phyloP scores from a whole-genome alignment of 1,140 invertebrate genomes.

The Cherax destructor region DNA sequence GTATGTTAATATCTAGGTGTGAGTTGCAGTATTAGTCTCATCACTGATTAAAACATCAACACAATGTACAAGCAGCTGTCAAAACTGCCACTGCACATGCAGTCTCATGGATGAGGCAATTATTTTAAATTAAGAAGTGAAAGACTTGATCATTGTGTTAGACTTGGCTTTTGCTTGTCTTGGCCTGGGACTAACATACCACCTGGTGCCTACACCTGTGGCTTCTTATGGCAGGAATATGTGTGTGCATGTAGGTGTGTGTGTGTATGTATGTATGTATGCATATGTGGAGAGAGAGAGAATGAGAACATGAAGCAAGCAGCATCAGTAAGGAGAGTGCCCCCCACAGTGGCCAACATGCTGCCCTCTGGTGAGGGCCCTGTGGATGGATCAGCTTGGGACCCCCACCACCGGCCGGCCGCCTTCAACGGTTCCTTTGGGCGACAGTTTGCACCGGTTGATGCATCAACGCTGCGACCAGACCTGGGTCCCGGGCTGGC shows the following conservation, averaged over 20 bases:
- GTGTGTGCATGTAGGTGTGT: neutral
- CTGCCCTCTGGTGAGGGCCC: conserved; percentile 47
- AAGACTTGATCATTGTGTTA: no score
- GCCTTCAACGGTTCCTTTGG: conserved; percentile 70
- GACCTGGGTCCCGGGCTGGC: conserved; percentile 78
- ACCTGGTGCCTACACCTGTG: no score
- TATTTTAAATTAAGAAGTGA: no score
- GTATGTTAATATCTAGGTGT: no score
- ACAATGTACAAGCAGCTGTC: no score
- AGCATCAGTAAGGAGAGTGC: neutral
- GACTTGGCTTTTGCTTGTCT: no score
- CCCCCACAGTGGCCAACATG: conserved; percentile 23
- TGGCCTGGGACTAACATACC: no score
- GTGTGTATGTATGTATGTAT: neutral
- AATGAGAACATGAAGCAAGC: neutral
- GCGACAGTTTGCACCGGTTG: conserved; percentile 47
- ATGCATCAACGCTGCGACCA: conserved; percentile 76
- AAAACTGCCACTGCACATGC: no score
- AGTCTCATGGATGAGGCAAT: no score
- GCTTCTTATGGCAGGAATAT: no score
- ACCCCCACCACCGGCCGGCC: conserved; percentile 26
- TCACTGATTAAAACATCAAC: no score
- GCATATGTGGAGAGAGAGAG: neutral
- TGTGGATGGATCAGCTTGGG: conserved; percentile 43
- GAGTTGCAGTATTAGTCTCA: no score